Evolutionary conservation across 1,140 invertebrate species (phyloP).

Genomic region (Ceratina calcarata): DNA sequence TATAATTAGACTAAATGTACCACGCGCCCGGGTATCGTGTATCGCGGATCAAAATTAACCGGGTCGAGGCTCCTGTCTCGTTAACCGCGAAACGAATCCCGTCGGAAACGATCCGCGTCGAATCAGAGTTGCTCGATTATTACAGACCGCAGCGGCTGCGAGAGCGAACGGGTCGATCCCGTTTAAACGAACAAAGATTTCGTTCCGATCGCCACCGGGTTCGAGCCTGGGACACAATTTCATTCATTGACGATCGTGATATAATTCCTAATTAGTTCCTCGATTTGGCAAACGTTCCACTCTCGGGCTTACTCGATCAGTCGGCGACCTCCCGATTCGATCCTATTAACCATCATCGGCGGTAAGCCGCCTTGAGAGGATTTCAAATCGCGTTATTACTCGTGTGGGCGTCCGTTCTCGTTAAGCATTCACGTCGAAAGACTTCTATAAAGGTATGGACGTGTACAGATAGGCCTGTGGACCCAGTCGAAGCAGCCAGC

Average conservation of each 20-base stretch:
- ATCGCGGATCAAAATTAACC: not conserved
- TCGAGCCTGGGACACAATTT: not conserved
- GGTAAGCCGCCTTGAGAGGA: constrained; percentile 40
- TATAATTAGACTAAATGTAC: not conserved
- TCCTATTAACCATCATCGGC: constrained; percentile 32
- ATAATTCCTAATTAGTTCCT: constrained; percentile 7
- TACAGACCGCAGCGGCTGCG: not conserved
- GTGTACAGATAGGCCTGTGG: not conserved
- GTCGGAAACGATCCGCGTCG: not conserved
- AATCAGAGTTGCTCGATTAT: not conserved
- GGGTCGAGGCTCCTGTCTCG: not conserved
- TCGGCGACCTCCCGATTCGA: constrained; percentile 3
- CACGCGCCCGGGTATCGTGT: not conserved
- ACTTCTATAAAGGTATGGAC: not conserved
- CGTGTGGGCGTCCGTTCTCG: constrained; percentile 23
- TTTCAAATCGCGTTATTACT: constrained; percentile 33
- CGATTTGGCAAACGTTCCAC: constrained; percentile 16
- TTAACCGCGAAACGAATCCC: not conserved
- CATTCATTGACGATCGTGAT: not conserved
- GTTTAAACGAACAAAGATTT: not conserved
- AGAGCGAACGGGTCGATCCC: not conserved
- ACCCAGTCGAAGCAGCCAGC: too few species aligned
- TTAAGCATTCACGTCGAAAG: constrained; percentile 11
- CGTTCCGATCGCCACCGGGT: not conserved
- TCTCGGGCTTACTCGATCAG: not conserved